Evolutionary conservation across 2,888 invertebrate genomes (phyloP), one percentile per base, ranked within the genome.

Genomic region (Drosophila bunnanda): DNA sequence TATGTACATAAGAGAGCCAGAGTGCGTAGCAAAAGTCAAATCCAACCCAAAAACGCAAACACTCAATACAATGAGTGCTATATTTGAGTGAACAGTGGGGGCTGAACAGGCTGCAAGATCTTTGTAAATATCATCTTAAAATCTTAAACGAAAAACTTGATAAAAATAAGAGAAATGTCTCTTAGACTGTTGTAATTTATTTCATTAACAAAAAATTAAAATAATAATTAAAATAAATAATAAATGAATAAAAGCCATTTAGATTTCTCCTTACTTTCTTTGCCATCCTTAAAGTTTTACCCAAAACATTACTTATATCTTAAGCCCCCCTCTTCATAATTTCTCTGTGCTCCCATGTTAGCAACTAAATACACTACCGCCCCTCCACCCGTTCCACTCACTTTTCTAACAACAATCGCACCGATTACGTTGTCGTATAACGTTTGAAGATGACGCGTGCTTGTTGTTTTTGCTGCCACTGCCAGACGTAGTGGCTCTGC

Each of bases 401-500:
- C 41, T 43, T 30, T 25, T 25, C 46, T 56, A 57, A 68, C 58
- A 57, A 65, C 58, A 60, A 65, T 54, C 48, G 22, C 74, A 62
- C 61, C 70, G 72, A 67, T 70, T 73, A 79, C 65, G 62, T 75
- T 76, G 82, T 79, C 86, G 77, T 71, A 67, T 80, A 75, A 71
- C 70, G 62, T 80, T 82, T 76, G 75, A 82, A 82, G 83, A 82
- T 85, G 86, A 81, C 86, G 86, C 72, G 73, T 78, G 79, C 62
- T 77, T 72, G 83, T 82, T 77, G 66, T 50, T 65, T 65, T 65
- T 64, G 43, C 55, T 75, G 75, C 62, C 75, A 59, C 32, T 59
- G 82, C 82, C 77, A 83, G 83, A 83, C 83, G 87, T 78, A 83
- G 60, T 83, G 83, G 78, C 83, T 83, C 82, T 72, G 65, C 43